Evolutionary conservation across 2,888 invertebrate species (phyloP), one percentile per base, ranked within the genome.

Genomic region (Podotricha telesiphe): DNA sequence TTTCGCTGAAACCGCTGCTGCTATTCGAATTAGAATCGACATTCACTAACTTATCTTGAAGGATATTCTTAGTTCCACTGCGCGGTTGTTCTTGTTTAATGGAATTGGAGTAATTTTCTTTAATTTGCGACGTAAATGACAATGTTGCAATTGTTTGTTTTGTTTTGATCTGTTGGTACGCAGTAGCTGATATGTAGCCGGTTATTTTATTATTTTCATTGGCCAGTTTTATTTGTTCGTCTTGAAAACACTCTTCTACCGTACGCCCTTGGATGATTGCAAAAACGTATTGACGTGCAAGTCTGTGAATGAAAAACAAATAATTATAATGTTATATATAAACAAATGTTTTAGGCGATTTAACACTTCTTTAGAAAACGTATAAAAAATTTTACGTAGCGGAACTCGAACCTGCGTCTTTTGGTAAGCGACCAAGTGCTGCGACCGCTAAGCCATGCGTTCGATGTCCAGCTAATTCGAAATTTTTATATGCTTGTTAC

Each of bases 221-320:
- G 47, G 87, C 82, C 69, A 85, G 78, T 73, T 85, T 89, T 34
- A 79, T 76, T 67, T 90, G 87, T 74, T 93, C 93, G 47, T 93
- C 93, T 68, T 89, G 87, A 74, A 93, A 91, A 70, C 96, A 94
- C 61, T 96, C 95, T 50, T 96, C 95, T 2, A 94, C 93, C 0
- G 94, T 88, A 75, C 94, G 94, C 0, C 95, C 95, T 79, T 94
- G 94, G 69, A 95, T 94, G 15, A 96, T 95, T 0, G 94, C 92
- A 77, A 92, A 95, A 0, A 94, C 95, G 82, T 95, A 94, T 73
- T 94, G 94, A 45, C 95, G 94, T 0, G 96, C 95, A 65, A 96
- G 86, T 73, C 95, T 95, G 83, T 0, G 82, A 83, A 65, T 34
- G 63, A 65, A 28, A 37, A 68, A 8, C 10, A 48, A 50, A 34